A percentile compares a stretch with the other conserved stretches of the same genome.
Evolutionary conservation across 2,888 invertebrate genomes (phyloP).

Genomic region (Drosophila heteroneura): DNA sequence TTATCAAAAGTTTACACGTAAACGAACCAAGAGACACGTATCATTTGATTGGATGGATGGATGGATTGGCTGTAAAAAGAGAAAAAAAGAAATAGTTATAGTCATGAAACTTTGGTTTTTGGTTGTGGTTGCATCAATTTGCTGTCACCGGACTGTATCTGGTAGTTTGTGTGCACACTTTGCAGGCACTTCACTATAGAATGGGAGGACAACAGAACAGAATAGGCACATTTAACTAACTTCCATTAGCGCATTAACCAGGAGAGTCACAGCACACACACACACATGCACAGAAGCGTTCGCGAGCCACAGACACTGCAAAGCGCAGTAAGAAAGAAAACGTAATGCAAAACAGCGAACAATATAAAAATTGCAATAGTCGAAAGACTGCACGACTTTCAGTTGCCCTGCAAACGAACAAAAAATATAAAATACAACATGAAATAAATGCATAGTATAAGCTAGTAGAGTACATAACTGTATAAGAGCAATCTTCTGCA

Average conservation of each 20-base stretch:
- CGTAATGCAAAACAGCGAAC: constrained; percentile 44
- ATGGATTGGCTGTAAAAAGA: constrained; percentile 7
- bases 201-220: constrained; percentile 24
- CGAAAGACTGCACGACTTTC: not conserved
- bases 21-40: constrained; percentile 65
- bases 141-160: not conserved
- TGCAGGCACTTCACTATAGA: constrained; percentile 28
- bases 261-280: constrained; percentile 14
- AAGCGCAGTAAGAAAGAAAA: constrained; percentile 64
- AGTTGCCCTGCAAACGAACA: not conserved
- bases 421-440: constrained; percentile 2
- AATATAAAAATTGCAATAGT: constrained; percentile 22
- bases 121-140: constrained; percentile 17
- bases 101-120: not conserved
- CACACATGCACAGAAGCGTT: constrained; percentile 2
- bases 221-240: constrained; percentile 20
- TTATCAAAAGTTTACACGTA: constrained; percentile 67
- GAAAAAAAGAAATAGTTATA: constrained; percentile 5
- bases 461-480: not conserved
- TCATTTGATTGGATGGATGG: constrained; percentile 62
- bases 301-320: constrained; percentile 68
- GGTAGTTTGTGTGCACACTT: constrained; percentile 13
- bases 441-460: not conserved
- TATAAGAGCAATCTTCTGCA: not conserved
- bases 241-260: constrained; percentile 26